Conservation (phyloP, 2,797 vertebrate genomes). For the Cryptoprocta ferox region DNA sequence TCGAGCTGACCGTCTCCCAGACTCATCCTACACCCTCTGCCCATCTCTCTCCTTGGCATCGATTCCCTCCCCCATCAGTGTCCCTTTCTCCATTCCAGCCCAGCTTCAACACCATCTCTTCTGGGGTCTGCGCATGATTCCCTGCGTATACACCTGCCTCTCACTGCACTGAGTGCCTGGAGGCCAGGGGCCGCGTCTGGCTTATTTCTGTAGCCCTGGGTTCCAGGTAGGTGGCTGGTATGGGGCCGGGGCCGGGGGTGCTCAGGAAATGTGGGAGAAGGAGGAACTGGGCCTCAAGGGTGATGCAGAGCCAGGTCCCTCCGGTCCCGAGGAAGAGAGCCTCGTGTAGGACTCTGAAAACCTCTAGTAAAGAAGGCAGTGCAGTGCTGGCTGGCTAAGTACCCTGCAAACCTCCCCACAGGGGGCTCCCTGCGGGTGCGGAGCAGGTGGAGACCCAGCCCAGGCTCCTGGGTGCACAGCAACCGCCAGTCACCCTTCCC, state of each 20-base stretch:
- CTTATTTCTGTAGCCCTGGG: not conserved
- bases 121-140: not conserved
- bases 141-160: not conserved
- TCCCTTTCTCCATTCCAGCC: not conserved
- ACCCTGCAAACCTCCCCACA: not conserved
- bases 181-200: not conserved
- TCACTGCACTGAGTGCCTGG: not conserved
- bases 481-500: not conserved
- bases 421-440: not conserved
- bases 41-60: not conserved
- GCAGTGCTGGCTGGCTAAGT: not conserved
- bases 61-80: rapidly evolving
- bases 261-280: not conserved
- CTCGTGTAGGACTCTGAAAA: not conserved
- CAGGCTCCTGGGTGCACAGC: not conserved
- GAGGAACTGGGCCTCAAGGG: not conserved
- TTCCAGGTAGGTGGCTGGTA: not conserved
- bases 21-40: rapidly evolving
- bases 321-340: not conserved
- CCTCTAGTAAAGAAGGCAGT: not conserved
- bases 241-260: not conserved
- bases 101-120: not conserved
- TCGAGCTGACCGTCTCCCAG: not conserved
- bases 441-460: not conserved
- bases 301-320: not conserved